Conservation (phyloP, 2,888 invertebrate genomes). For the Eilema depressum region DNA sequence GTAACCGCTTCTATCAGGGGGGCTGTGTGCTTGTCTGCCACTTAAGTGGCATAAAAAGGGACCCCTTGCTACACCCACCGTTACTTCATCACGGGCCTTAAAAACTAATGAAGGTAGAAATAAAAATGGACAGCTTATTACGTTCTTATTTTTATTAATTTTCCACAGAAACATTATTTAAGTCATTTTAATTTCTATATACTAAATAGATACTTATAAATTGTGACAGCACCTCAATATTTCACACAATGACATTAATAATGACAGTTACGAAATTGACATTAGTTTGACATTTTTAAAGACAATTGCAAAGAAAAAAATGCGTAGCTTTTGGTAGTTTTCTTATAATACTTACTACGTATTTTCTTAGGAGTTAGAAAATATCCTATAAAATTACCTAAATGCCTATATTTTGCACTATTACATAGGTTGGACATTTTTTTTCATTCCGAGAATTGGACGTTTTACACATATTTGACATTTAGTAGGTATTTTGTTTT, state of each 20-base stretch:
- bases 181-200: conserved; percentile 39
- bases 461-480: too few species aligned
- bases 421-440: too few species aligned
- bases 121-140: conserved; percentile 17
- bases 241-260: conserved; percentile 11
- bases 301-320: neutral
- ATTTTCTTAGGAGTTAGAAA: neutral
- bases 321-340: neutral
- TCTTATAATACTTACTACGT: neutral
- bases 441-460: too few species aligned
- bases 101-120: neutral
- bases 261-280: conserved; percentile 31
- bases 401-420: too few species aligned
- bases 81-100: too few species aligned
- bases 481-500: too few species aligned
- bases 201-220: conserved; percentile 22
- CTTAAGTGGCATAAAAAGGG: too few species aligned
- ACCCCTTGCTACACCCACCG: too few species aligned
- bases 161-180: conserved; percentile 37
- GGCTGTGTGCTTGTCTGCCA: too few species aligned
- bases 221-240: conserved; percentile 50
- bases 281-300: conserved; percentile 15
- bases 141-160: conserved; percentile 36
- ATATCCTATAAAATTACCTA: too few species aligned
- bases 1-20: too few species aligned